Evolutionary conservation across 1,140 invertebrate species (phyloP).

Genomic region (Heliconius nattereri): DNA sequence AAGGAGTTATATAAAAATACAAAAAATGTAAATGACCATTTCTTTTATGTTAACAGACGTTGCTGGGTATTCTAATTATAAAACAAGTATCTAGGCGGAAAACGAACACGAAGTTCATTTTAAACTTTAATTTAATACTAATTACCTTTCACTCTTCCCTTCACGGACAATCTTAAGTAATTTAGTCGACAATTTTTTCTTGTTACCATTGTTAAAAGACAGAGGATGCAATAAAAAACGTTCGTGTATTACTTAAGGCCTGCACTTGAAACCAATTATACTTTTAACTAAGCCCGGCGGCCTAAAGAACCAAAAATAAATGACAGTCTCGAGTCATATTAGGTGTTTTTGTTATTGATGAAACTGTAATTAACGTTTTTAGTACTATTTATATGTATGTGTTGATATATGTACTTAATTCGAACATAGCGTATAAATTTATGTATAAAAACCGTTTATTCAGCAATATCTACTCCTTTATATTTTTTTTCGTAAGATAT

Average conservation of each 20-base stretch:
- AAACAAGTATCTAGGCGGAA: constrained; percentile 13
- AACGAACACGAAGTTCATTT: constrained; percentile 15
- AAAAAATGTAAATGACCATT: not conserved
- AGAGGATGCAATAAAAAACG: constrained; percentile 59
- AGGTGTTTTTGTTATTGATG: constrained; percentile 41
- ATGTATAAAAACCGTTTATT: not conserved
- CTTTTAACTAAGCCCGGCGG: constrained; percentile 61
- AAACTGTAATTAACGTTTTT: not conserved
- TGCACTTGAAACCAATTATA: constrained; percentile 72
- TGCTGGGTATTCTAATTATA: not conserved
- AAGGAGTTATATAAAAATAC: not conserved
- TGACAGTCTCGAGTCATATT: constrained; percentile 47
- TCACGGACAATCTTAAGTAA: constrained; percentile 26
- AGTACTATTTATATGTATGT: not conserved
- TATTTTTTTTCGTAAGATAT: no score
- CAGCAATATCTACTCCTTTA: not conserved
- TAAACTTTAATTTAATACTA: constrained; percentile 50
- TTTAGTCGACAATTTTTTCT: constrained; percentile 45
- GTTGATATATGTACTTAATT: not conserved
- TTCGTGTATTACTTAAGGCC: constrained; percentile 62
- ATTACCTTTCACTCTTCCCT: constrained; percentile 48
- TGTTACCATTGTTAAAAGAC: constrained; percentile 58
- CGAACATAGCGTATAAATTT: not conserved
- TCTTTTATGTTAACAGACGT: not conserved
- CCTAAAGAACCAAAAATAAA: constrained; percentile 57